Base-by-base conservation (phyloP, 1,140 invertebrate genomes). In the Pachypsylla venusta region DNA sequence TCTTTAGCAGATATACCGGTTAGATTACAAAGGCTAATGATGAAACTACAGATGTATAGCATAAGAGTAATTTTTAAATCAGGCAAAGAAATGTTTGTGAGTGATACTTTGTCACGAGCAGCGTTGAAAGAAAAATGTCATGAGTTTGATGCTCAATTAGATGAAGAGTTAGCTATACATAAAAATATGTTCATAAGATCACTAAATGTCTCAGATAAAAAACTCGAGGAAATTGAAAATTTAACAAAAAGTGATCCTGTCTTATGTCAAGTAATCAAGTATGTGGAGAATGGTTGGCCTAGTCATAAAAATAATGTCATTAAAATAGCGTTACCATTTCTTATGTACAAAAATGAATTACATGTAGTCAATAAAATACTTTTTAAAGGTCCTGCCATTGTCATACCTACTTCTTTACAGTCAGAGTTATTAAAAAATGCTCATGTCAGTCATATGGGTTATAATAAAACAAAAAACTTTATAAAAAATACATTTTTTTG, bases 401-500 rank as follows among this genome's bases (percentile, higher is more conserved):
- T 76, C 12, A 70, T 76, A 25, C 74, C 72, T 13, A 60, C 57
- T 26, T 61, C 54, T 42, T 58, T 70, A 54, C 56, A 70, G 60
- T 58, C 63, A 54, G 60, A 67, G 48, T 71, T 74, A 53, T 64
- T 74, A 40, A 54, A 67, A 16, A 61, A 63, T 27, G 58, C 75
- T 42, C 74, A 76, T 65, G 66, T 69, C 58, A 63, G 66, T 16
- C 75, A 78, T 65, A 28, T 74, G 56, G 75, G 75, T 1, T 65
- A 70, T 58, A 70, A 70, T 48, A 71, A 71, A 62, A 69, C 65
- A 53, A 68, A 68, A 61, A 54, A 58, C 24, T 60, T 64, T 57
- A 70, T 73, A 22, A 64, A 68, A 61, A 65, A 73, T 58, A 59
- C 66, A 42, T 62, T 76, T 30, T 76, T 66, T 64, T 75, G 72